Conservation (phyloP, 2,113 vertebrate genomes). For the Clarias batrachus region DNA sequence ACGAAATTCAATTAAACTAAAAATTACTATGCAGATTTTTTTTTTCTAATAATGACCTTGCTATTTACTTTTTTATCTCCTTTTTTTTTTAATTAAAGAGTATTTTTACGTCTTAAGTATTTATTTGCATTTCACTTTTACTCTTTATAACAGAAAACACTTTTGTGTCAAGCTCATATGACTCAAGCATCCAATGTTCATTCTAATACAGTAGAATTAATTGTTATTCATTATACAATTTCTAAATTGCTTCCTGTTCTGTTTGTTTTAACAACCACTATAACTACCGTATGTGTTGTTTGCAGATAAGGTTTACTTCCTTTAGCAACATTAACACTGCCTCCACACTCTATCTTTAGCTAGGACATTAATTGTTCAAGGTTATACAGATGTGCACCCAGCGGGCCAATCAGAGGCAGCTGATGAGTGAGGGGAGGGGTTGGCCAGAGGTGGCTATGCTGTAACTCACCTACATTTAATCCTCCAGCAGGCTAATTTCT, state of each 20-base stretch:
- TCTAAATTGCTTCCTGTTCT: not conserved
- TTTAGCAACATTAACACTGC: not conserved
- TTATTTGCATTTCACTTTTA: not conserved
- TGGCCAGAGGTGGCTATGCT: slow-evolving; percentile 64
- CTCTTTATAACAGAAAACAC: not conserved
- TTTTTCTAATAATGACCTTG: not conserved
- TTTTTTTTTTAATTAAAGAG: not conserved
- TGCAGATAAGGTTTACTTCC: not conserved
- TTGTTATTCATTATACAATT: not conserved
- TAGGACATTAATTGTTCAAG: not conserved
- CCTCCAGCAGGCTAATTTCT: slow-evolving; percentile 57
- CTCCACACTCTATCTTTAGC: not conserved
- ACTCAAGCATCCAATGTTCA: not conserved
- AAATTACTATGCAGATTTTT: not conserved
- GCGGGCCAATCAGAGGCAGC: slow-evolving; percentile 62
- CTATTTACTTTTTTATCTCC: not conserved
- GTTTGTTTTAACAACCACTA: not conserved
- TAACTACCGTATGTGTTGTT: not conserved
- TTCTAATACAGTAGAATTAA: not conserved
- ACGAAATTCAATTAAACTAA: not conserved
- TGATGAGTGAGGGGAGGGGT: slow-evolving; percentile 66
- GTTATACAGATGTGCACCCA: slow-evolving; percentile 8
- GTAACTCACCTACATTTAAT: slow-evolving; percentile 62
- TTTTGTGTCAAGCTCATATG: not conserved
- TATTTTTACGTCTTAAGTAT: not conserved